phyloP scores from a whole-genome alignment of 2,888 invertebrate species.

The Pseudococcus jackbeardsleyi region DNA sequence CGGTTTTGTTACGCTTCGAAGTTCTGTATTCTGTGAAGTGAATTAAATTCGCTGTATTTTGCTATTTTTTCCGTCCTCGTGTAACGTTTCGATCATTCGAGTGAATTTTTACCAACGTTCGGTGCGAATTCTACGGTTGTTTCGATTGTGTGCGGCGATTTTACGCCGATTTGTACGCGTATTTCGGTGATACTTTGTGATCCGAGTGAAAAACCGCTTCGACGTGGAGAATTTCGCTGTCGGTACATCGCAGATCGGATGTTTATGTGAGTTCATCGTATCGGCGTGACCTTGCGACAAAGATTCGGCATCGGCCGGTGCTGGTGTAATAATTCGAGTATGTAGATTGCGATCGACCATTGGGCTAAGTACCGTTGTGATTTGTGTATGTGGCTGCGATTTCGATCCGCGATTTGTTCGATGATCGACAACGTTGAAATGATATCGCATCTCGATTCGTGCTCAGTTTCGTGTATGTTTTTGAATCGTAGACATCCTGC shows the following conservation, averaged over 20 bases:
- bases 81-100: background rate
- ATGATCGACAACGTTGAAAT: too few species aligned
- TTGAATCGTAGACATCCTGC: slow-evolving; percentile 20
- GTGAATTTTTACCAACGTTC: too few species aligned
- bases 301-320: slow-evolving; percentile 5
- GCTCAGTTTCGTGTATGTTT: background rate
- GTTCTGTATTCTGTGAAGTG: background rate
- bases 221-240: background rate
- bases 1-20: background rate
- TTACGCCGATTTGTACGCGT: too few species aligned
- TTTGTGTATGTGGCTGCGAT: too few species aligned
- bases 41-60: background rate
- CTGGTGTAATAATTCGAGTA: background rate
- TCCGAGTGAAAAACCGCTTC: background rate
- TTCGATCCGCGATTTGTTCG: too few species aligned
- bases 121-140: too few species aligned
- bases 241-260: slow-evolving; percentile 33
- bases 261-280: slow-evolving; percentile 50
- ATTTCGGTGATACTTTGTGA: background rate
- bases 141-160: too few species aligned
- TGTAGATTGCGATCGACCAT: background rate
- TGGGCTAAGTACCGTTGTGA: too few species aligned
- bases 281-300: slow-evolving; percentile 38
- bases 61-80: background rate
- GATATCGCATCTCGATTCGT: too few species aligned